Conservation (phyloP, 2,113 vertebrate species). For the Eclectus roratus region DNA sequence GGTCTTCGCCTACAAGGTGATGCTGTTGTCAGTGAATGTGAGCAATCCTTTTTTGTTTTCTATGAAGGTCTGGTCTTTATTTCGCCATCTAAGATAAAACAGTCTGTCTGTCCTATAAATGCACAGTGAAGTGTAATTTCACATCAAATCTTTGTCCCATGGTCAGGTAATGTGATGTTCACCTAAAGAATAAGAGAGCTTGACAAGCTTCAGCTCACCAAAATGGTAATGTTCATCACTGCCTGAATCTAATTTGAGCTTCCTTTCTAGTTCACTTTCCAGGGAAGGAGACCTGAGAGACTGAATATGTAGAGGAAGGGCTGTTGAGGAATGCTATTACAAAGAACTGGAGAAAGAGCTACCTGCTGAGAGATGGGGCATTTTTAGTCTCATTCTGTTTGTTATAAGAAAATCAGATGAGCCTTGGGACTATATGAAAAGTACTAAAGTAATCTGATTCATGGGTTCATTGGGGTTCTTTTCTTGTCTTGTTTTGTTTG, state of each 20-base stretch:
- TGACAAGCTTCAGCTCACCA: slow-evolving; percentile 55
- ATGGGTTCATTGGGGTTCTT: not conserved
- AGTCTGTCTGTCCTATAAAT: slow-evolving; percentile 47
- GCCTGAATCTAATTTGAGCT: slow-evolving; percentile 39
- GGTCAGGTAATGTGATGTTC: slow-evolving; percentile 11
- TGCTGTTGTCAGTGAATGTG: not conserved
- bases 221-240: slow-evolving; percentile 52
- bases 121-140: slow-evolving; percentile 57
- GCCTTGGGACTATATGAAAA: not conserved
- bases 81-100: slow-evolving; percentile 9
- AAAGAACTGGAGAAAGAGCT: not conserved
- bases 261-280: not conserved
- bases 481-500: not conserved
- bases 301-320: not conserved
- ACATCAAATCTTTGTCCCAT: slow-evolving; percentile 33
- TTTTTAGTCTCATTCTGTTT: not conserved
- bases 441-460: not conserved
- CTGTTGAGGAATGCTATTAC: not conserved
- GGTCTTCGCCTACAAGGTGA: not conserved
- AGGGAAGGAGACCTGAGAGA: not conserved
- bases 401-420: not conserved
- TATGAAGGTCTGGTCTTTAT: slow-evolving; percentile 17
- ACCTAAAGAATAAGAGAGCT: slow-evolving; percentile 27
- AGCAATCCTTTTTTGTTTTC: slow-evolving; percentile 17
- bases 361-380: not conserved